Conservation (phyloP, 2,797 vertebrate genomes). For the Lindbergichthys nudifrons region DNA sequence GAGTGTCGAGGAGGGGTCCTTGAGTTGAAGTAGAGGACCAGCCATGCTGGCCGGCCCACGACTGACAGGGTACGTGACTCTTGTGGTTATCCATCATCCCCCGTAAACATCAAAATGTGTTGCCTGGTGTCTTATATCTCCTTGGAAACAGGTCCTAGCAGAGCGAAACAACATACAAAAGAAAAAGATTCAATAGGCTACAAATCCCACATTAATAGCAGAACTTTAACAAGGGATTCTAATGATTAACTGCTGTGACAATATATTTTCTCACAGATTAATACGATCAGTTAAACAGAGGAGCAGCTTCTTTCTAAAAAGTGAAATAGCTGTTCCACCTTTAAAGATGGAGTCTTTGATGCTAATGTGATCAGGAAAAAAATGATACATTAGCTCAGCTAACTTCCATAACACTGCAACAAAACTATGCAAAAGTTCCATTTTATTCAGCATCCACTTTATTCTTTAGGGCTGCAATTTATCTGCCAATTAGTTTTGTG, state of each 20-base stretch:
- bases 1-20: constrained; percentile 32
- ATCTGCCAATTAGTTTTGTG: no score
- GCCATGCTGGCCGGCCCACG: constrained; percentile 61
- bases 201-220: background rate
- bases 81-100: constrained; percentile 75
- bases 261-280: no score
- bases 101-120: constrained; percentile 30
- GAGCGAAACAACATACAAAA: background rate
- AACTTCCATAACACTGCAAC: no score
- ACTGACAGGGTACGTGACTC: constrained; percentile 45
- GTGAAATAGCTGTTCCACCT: no score
- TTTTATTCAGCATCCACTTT: background rate
- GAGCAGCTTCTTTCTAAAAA: no score
- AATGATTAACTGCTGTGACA: no score
- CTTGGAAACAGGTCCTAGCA: background rate
- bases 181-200: background rate
- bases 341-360: no score
- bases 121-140: constrained; percentile 4
- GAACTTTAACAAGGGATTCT: background rate
- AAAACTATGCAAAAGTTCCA: background rate
- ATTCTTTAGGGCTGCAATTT: background rate
- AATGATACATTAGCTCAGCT: no score
- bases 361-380: no score
- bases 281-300: no score
- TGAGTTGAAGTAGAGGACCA: constrained; percentile 62